Percentiles rank a stretch among this genome's conserved stretches.
phyloP scores from a whole-genome alignment of 2,888 invertebrate species.

The Agrotis puta region DNA sequence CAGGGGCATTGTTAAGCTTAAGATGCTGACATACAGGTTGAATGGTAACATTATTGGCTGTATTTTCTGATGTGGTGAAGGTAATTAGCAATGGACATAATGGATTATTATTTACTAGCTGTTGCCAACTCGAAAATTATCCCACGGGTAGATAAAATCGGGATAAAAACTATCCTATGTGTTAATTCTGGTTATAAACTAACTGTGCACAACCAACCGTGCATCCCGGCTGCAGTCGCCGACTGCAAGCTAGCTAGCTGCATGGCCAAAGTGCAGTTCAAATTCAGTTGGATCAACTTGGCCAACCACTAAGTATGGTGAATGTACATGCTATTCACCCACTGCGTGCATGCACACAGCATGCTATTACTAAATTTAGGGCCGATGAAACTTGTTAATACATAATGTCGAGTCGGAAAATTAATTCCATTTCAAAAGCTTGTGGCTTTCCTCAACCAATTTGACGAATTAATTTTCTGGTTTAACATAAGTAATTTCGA shows the following conservation, averaged over 20 bases:
- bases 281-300: no score
- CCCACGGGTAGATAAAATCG: no score
- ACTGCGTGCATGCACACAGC: no score
- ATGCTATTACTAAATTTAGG: neutral
- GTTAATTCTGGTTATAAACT: no score
- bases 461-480: neutral
- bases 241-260: no score
- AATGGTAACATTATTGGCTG: neutral
- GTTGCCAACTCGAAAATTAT: no score
- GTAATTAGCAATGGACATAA: neutral
- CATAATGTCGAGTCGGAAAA: neutral
- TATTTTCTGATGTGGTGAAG: neutral
- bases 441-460: slow-evolving; percentile 11
- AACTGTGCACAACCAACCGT: no score
- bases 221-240: no score
- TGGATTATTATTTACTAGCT: no score
- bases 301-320: no score
- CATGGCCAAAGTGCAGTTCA: no score
- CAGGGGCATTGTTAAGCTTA: slow-evolving; percentile 9
- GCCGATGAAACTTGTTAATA: neutral
- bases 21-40: neutral
- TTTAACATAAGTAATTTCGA: neutral
- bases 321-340: neutral
- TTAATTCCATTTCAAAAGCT: neutral
- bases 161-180: no score